Evolutionary conservation across 2,113 vertebrate genomes (phyloP), one percentile per base, ranked within the genome.

Genomic region (Miniopterus natalensis): DNA sequence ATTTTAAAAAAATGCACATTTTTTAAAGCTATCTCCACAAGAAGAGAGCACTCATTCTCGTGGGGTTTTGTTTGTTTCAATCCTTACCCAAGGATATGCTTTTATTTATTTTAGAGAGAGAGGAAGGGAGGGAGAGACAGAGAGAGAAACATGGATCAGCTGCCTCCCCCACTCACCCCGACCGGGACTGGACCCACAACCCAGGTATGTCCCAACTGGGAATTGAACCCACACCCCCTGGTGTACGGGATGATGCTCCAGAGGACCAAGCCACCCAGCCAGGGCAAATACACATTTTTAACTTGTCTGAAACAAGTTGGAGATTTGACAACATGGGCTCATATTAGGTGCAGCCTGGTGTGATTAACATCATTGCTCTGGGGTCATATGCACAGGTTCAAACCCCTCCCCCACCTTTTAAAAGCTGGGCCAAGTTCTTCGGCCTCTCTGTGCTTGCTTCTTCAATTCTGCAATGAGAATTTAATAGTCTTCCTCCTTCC

Each of bases 401-500:
- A 63, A 45, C 36, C 47, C 20, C 36, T 42, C 20, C 42, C 31
- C 23, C 0, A 31, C 21, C 42, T 75, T 40, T 53, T 17, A 84
- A 65, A 89, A 84, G 45, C 40, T 66, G 74, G 31, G 31, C 27
- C 3, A 65, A 95, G 47, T n/a, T 23, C 13, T 66, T 80, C 7
- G 53, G 68, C 29, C 49, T 74, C 63, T 85, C 51, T 88, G 55
- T 49, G 86, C 75, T 51, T 87, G 49, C 79, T 85, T 92, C 84
- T 61, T 71, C 36, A 47, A 74, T 27, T 90, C 29, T 40, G 36
- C 68, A 63, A 45, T 27, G 40, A 81, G 36, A 78, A 83, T n/a
- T 12, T 21, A 42, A 86, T 4, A 65, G 47, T 8, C 53, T 25
- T 29, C 45, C 68, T 61, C 49, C n/a, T 42, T 57, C 59, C 31